Percentiles rank a stretch among this genome's conserved stretches.
Conservation (phyloP, 2,113 vertebrate genomes). For the Cygnus buccinator region DNA sequence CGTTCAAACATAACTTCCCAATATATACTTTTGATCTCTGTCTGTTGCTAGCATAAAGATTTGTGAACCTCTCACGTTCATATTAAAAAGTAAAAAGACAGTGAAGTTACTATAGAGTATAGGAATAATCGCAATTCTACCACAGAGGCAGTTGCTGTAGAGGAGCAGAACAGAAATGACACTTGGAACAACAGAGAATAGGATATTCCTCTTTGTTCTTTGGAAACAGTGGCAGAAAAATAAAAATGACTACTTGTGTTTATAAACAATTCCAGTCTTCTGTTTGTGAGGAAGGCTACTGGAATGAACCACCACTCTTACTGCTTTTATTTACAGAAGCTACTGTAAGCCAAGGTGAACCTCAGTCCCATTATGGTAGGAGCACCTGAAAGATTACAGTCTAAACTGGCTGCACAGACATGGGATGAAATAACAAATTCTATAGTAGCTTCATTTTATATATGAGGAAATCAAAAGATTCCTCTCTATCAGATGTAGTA, state of each 20-base stretch:
- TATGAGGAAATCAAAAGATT: not conserved
- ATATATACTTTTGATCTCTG: not conserved
- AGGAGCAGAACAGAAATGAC: not conserved
- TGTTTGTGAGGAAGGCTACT: not conserved
- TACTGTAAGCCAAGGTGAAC: not conserved
- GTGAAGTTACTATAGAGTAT: conserved; percentile 9
- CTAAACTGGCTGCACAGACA: not conserved
- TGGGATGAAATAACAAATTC: not conserved
- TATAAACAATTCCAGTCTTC: not conserved
- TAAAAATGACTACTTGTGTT: not conserved
- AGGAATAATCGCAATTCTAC: conserved; percentile 55
- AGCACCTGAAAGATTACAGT: not conserved
- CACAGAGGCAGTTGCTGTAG: conserved; percentile 32
- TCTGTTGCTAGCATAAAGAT: not conserved
- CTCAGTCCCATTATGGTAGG: not conserved
- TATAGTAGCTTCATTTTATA: not conserved
- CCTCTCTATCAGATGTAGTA: not conserved
- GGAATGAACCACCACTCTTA: not conserved
- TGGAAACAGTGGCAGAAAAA: not conserved
- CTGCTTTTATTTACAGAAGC: not conserved
- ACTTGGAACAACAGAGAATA: not conserved
- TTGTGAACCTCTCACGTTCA: not conserved
- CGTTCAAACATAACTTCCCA: not conserved
- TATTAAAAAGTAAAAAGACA: not conserved
- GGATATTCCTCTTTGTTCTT: not conserved